Evolutionary conservation across 2,888 invertebrate genomes (phyloP).

Genomic region (Dicycla oo): DNA sequence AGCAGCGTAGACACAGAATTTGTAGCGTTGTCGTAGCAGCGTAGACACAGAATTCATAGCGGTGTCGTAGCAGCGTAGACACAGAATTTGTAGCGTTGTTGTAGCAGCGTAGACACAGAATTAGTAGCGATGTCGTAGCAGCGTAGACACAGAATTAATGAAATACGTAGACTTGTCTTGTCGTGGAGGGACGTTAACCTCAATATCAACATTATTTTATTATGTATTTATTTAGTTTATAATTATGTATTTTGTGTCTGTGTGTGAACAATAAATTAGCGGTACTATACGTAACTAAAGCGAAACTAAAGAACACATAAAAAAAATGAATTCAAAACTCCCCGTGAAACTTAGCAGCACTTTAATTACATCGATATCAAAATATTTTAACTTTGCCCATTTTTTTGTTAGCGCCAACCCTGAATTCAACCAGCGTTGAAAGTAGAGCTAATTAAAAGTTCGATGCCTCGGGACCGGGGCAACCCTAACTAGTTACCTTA

Average conservation of each 20-base stretch:
- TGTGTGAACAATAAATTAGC: background rate
- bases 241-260: no score
- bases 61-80: slow-evolving; percentile 21
- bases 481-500: slow-evolving; percentile 40
- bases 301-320: background rate
- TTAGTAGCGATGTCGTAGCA: slow-evolving; percentile 38
- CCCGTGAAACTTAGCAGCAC: slow-evolving; percentile 19
- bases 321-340: background rate
- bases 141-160: slow-evolving; percentile 34
- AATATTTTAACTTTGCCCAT: slow-evolving; percentile 44
- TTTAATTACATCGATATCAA: slow-evolving; percentile 50
- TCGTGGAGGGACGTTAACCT: background rate
- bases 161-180: background rate
- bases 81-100: slow-evolving; percentile 22
- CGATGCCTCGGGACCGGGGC: slow-evolving; percentile 44
- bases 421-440: slow-evolving; percentile 61
- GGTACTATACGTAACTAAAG: background rate
- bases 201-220: background rate
- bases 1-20: no score
- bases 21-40: no score
- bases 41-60: no score
- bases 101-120: slow-evolving; percentile 18
- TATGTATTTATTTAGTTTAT: background rate
- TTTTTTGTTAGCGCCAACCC: slow-evolving; percentile 43
- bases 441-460: slow-evolving; percentile 68